Conservation (phyloP, 2,888 invertebrate species). For the Volucella bombylans region DNA sequence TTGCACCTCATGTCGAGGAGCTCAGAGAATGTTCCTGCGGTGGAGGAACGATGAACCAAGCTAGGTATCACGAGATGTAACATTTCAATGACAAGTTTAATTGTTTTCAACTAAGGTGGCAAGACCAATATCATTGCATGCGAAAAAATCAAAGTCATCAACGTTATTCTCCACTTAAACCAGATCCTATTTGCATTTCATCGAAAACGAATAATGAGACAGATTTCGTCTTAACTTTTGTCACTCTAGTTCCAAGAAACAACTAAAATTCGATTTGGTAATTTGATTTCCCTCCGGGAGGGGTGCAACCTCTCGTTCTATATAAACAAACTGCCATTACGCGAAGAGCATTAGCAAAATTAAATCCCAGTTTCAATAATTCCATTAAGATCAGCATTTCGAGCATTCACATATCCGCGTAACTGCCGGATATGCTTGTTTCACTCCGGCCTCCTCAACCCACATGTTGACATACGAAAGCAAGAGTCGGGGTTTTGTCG, state of each 20-base stretch:
- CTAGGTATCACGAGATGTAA: too few species aligned
- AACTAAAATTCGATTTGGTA: conserved; percentile 26
- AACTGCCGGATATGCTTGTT: neutral
- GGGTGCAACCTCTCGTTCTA: neutral
- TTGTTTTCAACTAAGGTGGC: too few species aligned
- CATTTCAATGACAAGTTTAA: too few species aligned
- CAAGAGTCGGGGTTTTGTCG: conserved; percentile 33
- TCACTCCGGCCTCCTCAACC: neutral
- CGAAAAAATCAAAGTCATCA: too few species aligned
- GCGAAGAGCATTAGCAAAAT: conserved; percentile 66
- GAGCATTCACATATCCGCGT: conserved; percentile 48
- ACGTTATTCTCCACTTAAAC: neutral
- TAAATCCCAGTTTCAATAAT: conserved; percentile 72
- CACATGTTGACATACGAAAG: conserved; percentile 40
- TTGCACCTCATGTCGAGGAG: too few species aligned
- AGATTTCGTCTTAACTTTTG: conserved; percentile 4
- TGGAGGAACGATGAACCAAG: too few species aligned
- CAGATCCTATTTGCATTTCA: neutral
- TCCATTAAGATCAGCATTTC: conserved; percentile 71
- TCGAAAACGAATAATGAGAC: conserved; percentile 12
- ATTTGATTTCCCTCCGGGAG: conserved; percentile 32
- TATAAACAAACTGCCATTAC: conserved; percentile 48
- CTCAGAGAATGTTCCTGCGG: too few species aligned
- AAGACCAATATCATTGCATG: too few species aligned
- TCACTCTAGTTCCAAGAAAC: conserved; percentile 20